Evolutionary conservation across 2,888 invertebrate species (phyloP), one percentile per base, ranked within the genome.

Genomic region (Bibio marci): DNA sequence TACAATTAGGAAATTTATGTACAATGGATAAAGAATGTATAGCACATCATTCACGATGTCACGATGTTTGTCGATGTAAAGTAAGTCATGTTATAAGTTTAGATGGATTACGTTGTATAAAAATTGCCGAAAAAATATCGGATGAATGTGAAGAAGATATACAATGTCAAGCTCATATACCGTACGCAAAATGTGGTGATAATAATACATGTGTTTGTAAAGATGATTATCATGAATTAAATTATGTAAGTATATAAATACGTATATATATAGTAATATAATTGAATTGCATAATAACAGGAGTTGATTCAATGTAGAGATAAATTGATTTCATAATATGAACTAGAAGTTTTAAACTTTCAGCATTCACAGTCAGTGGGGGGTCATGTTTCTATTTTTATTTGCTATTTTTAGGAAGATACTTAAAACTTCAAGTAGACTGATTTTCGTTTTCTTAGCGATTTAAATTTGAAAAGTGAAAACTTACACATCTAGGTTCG

Each of bases 11-110:
- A 10, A 52, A 57, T 11, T 32, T 46, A 2, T 62, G 62, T 41
- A 38, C 43, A 11, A 46, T 41, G 13, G 54, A 59, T 44, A 53
- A 53, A 30, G 58, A 62, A 40, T 62, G 62, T 44, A 45, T 57
- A n/a, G 46, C 49, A 7, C 42, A 48, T 22, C 46, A 57, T 44
- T 53, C 62, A 22, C 46, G 50, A 35, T 62, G 62, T 42, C 46
- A 49, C 31, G 48, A 49, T 14, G 47, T 47, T 7, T 62, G 62
- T 40, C 43, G 48, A 22, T 62, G 62, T 43, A 51, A 51, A 41
- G 47, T 54, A 5, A 53, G 54, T 35, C 53, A 58, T 43, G 51
- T 57, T 13, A 38, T 49, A 8, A 58, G 56, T 30, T 45, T 42
- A 25, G 48, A 54, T 32, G 51, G 50, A 7, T 48, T 51, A 25